A percentile compares a stretch with the other conserved stretches of the same genome.
Evolutionary conservation across 2,888 invertebrate species (phyloP).

Genomic region (Argyra leucocephala): DNA sequence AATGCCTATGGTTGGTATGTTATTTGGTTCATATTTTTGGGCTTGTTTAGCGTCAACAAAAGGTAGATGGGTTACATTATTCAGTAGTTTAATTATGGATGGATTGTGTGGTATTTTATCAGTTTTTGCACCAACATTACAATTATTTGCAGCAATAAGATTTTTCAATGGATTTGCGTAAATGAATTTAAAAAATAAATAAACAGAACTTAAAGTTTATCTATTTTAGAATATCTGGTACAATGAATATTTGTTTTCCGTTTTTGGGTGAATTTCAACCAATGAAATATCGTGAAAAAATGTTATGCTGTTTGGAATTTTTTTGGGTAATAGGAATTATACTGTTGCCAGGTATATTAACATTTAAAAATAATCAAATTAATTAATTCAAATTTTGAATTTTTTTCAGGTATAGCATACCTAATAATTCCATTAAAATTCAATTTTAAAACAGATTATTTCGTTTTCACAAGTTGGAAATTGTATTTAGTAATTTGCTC

Average conservation of each 20-base stretch:
- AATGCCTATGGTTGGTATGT: background rate
- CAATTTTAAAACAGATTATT: background rate
- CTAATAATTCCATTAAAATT: slow-evolving; percentile 57
- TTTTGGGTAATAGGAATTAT: slow-evolving; percentile 76
- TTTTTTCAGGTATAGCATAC: slow-evolving; percentile 59
- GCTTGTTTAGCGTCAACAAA: background rate
- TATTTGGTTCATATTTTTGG: slow-evolving; percentile 3
- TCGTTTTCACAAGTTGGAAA: background rate
- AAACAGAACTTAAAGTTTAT: background rate
- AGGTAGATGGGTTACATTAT: background rate
- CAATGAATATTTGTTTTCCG: slow-evolving; percentile 74
- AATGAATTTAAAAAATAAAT: background rate
- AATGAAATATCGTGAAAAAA: slow-evolving; percentile 67
- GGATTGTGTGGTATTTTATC: background rate
- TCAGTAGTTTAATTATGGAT: background rate
- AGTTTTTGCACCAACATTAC: background rate
- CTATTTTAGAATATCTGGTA: slow-evolving; percentile 59
- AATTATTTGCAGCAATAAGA: background rate
- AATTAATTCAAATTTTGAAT: background rate
- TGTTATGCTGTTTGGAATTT: slow-evolving; percentile 76
- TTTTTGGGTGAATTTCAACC: slow-evolving; percentile 75
- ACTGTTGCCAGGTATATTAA: slow-evolving; percentile 52
- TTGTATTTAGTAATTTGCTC: background rate
- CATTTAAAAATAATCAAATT: too few species aligned
- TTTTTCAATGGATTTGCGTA: background rate